Evolutionary conservation across 2,888 invertebrate genomes (phyloP), one percentile per base, ranked within the genome.

Genomic region (Lasiommata megera): DNA sequence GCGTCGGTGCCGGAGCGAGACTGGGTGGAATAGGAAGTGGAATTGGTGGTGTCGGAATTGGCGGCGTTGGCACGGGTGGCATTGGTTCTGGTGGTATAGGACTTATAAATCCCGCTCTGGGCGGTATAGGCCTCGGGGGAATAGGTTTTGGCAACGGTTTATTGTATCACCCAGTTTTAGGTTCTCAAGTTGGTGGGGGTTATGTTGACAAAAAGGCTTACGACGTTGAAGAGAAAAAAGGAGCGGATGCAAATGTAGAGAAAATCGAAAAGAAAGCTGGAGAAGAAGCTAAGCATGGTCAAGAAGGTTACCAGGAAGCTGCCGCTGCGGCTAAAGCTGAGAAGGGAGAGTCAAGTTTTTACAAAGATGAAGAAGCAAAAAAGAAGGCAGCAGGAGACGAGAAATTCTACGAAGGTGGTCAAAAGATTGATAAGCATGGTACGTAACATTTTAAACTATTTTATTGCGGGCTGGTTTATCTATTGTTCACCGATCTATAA

Each of bases 331-430:
- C 92, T 1, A 92, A 91, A 43, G 92, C 89, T 54, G 93, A 92
- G 67, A 91, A 90, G 46, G 92, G 91, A 52, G 91, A 91, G 56
- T 84, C 90, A 0, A 84, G 90, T 64, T 90, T 85, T 56, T 90
- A 88, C 67, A 92, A 90, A 68, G 92, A 92, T 53, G 90, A 92
- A 60, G 90, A 90, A 69, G 93, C 92, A 0, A 92, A 91, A 63
- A 93, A 93, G 62, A 93, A 93, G 75, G 87, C 91, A 8, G 84
- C 85, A 2, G 93, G 92, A 58, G 93, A 93, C 67, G 93, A 92
- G 60, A 93, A 93, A 66, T 84, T 77, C 60, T 93, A 93, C 65
- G 88, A 92, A 71, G 93, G 93, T 36, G 92, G 84, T 36, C 91
- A 93, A 67, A 92, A 92, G 59, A 79, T 90, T 57, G 91, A 92